These are phyloP conservation scores for Muraenolepis orangiensis DNA, from an alignment of 2,797 vertebrate genomes.

Conservation along the genomic window DNA sequence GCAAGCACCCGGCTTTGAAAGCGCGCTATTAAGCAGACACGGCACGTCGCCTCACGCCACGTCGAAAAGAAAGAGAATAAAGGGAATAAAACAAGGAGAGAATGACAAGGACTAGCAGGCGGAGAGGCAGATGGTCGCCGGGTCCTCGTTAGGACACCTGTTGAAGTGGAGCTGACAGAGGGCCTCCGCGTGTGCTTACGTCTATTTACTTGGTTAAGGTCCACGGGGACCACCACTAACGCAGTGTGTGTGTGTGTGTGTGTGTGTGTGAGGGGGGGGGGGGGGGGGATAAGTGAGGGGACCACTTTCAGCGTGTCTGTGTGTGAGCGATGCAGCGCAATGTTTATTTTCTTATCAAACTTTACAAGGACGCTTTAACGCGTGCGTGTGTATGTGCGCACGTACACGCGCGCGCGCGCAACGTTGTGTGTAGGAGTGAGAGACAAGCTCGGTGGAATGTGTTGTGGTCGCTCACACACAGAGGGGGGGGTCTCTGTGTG, in stretches of 20 bases:
- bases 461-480: slow-evolving; percentile 54
- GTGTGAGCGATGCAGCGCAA: slow-evolving; percentile 28
- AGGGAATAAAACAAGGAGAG: neutral
- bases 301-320: slow-evolving; percentile 18
- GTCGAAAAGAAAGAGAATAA: slow-evolving; percentile 1
- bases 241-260: slow-evolving; percentile 31
- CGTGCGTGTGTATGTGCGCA: slow-evolving; percentile 37
- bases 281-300: slow-evolving; percentile 10
- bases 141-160: slow-evolving; percentile 48
- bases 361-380: slow-evolving; percentile 42
- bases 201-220: slow-evolving; percentile 59
- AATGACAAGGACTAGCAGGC: slow-evolving; percentile 14
- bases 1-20: slow-evolving; percentile 3
- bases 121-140: neutral
- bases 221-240: slow-evolving; percentile 43
- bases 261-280: slow-evolving; percentile 26
- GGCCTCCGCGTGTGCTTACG: slow-evolving; percentile 36
- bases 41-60: slow-evolving; percentile 19
- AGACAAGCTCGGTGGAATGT: slow-evolving; percentile 52
- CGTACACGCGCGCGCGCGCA: slow-evolving; percentile 15
- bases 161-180: slow-evolving; percentile 50
- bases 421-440: slow-evolving; percentile 4
- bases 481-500: slow-evolving; percentile 28
- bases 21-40: slow-evolving; percentile 25
- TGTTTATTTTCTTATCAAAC: slow-evolving; percentile 59